Conservation (phyloP, 2,888 invertebrate species). For the Margaritifera margaritifera region DNA sequence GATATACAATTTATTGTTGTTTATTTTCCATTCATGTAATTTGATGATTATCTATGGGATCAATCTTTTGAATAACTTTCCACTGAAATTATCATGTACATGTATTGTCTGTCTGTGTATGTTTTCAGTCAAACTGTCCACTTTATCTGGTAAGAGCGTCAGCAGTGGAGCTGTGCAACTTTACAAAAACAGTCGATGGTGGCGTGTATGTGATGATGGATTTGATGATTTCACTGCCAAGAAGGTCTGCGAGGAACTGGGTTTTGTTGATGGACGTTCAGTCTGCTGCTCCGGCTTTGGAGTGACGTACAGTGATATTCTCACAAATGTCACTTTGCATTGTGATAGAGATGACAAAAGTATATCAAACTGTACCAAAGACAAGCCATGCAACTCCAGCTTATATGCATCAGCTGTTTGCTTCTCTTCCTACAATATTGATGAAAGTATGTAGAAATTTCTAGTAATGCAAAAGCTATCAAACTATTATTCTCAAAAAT, state of each 20-base stretch:
- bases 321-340: conserved; percentile 57
- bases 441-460: conserved; percentile 34
- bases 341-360: conserved; percentile 73
- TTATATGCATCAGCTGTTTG: conserved; percentile 62
- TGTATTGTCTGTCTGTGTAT: not conserved
- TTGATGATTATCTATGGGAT: too few species aligned
- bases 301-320: not conserved
- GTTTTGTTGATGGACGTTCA: conserved; percentile 54
- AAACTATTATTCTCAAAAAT: too few species aligned
- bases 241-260: conserved; percentile 57
- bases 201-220: conserved; percentile 55
- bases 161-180: conserved; percentile 56
- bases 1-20: too few species aligned
- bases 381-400: conserved; percentile 36
- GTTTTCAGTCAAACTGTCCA: conserved; percentile 53
- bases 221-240: conserved; percentile 60
- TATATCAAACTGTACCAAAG: conserved; percentile 50
- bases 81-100: too few species aligned
- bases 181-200: conserved; percentile 51
- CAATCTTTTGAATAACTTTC: too few species aligned
- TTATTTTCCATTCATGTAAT: too few species aligned
- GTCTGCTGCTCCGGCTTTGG: conserved; percentile 63
- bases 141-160: conserved; percentile 31
- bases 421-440: conserved; percentile 26
- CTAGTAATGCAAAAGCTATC: too few species aligned